Evolutionary conservation across 2,888 invertebrate species (phyloP).

Genomic region (Harpalus rufipes): DNA sequence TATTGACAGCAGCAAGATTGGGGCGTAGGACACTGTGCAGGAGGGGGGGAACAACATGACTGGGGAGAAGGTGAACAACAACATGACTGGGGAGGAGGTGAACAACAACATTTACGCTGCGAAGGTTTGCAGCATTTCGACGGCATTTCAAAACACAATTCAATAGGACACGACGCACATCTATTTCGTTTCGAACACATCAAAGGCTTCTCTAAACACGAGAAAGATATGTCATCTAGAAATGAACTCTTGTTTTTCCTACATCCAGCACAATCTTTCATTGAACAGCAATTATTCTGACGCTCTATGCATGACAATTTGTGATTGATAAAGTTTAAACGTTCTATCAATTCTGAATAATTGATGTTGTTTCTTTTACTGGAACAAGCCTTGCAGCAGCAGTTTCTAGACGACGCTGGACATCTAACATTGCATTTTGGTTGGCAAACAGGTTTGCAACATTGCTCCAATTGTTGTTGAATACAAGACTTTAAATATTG

Average conservation of each 20-base stretch:
- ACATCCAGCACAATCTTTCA: neutral
- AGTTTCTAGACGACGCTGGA: neutral
- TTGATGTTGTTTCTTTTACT: neutral
- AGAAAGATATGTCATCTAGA: neutral
- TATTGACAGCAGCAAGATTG: neutral
- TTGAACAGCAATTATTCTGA: neutral
- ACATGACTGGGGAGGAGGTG: neutral
- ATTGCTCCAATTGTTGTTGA: constrained; percentile 11
- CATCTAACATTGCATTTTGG: neutral
- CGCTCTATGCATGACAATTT: neutral
- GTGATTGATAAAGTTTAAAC: neutral
- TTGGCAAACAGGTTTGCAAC: neutral
- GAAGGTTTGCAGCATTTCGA: neutral
- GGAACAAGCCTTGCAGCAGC: neutral
- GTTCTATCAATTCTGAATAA: neutral
- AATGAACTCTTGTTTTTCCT: neutral
- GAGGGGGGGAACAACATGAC: neutral
- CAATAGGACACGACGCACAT: neutral
- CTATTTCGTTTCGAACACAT: neutral
- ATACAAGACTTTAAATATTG: constrained; percentile 4
- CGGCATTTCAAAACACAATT: neutral
- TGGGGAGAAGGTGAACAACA: neutral
- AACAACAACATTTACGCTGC: neutral
- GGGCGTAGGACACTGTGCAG: neutral
- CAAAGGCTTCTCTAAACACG: neutral